These are phyloP conservation scores for Orchesella flavescens DNA, from an alignment of 2,888 invertebrate genomes.

Conservation along the genomic window DNA sequence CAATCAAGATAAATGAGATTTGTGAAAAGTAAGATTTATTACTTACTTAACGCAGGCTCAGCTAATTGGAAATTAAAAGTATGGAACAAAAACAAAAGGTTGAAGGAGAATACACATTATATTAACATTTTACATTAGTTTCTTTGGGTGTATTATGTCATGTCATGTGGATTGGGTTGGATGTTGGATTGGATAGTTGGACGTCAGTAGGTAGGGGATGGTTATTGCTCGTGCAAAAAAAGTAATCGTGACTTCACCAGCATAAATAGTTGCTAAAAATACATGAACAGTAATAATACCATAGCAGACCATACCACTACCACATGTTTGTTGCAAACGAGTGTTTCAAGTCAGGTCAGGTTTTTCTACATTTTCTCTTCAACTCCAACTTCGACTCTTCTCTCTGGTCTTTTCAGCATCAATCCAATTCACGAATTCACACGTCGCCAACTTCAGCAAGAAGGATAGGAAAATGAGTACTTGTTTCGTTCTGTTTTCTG, in stretches of 20 bases:
- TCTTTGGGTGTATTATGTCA: background rate
- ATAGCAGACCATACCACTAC: too few relatives aligned
- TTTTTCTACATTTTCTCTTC: slow-evolving; percentile 19
- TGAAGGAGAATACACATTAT: too few relatives aligned
- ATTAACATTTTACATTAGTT: too few relatives aligned
- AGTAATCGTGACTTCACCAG: too few relatives aligned
- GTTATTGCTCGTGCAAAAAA: background rate
- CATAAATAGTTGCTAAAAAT: too few relatives aligned
- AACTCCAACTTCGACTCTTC: background rate
- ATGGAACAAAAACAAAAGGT: background rate
- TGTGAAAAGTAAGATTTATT: slow-evolving; percentile 3
- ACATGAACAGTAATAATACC: too few relatives aligned
- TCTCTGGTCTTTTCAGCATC: slow-evolving; percentile 35
- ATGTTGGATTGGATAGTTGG: too few relatives aligned
- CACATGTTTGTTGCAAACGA: too few relatives aligned
- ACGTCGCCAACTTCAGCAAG: slow-evolving; percentile 20
- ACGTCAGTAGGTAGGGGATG: too few relatives aligned
- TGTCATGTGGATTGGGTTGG: too few relatives aligned
- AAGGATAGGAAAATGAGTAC: background rate
- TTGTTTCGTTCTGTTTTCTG: background rate
- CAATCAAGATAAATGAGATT: background rate
- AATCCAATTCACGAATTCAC: slow-evolving; percentile 46
- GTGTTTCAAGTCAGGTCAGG: background rate
- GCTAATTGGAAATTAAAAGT: slow-evolving; percentile 9
- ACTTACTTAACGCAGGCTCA: background rate